Conservation (phyloP, 2,113 vertebrate species). For the Eurypyga helias region DNA sequence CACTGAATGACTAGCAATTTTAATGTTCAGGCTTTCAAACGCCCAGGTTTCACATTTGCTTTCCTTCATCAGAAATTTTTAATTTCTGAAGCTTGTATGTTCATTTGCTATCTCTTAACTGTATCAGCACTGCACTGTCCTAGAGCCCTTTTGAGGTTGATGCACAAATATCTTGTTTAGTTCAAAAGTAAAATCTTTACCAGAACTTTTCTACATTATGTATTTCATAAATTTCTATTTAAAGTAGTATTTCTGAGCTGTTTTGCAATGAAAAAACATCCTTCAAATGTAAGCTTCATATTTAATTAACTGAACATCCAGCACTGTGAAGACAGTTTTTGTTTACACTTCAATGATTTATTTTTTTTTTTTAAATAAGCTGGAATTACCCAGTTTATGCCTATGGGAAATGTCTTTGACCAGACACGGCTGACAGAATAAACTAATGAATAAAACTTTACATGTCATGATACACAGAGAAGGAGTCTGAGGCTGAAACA, state of each 20-base stretch:
- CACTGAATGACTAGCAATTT: background rate
- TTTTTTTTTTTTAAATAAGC: too few relatives aligned
- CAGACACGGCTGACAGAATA: background rate
- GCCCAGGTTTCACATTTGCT: background rate
- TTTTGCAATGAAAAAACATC: background rate
- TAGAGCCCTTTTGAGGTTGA: background rate
- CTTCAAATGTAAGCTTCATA: background rate
- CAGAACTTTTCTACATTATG: background rate
- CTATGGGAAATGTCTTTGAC: background rate
- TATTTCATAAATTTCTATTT: background rate
- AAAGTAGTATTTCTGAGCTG: background rate
- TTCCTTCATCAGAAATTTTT: background rate
- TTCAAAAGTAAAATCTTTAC: background rate
- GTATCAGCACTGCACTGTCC: background rate
- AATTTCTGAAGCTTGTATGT: background rate
- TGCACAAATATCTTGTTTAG: background rate
- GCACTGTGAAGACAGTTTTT: background rate
- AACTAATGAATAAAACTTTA: background rate
- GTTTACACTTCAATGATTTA: background rate
- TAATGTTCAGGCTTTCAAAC: background rate
- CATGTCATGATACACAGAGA: background rate
- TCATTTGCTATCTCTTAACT: background rate
- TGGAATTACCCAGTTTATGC: background rate
- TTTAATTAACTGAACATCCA: background rate
- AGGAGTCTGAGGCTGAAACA: background rate